Evolutionary conservation across 2,113 vertebrate genomes (phyloP).

Genomic region (Cyanistes caeruleus): DNA sequence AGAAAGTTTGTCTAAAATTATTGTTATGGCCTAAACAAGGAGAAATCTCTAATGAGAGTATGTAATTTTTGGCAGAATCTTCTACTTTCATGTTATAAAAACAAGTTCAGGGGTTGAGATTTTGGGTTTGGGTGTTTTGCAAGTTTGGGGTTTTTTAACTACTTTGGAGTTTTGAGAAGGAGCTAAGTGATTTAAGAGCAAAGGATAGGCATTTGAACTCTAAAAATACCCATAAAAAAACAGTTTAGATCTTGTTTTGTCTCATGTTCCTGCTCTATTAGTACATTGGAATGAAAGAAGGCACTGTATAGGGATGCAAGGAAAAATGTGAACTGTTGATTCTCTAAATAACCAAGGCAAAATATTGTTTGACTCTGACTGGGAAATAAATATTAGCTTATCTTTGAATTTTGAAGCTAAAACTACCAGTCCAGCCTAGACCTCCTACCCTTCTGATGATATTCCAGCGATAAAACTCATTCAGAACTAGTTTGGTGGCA

Average conservation of each 20-base stretch:
- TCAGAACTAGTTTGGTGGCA: background rate
- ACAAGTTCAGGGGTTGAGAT: accelerated
- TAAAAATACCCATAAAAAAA: background rate
- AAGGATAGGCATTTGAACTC: background rate
- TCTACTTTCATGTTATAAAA: background rate
- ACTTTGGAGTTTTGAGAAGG: background rate
- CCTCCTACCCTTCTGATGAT: background rate
- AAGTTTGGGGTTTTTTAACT: background rate
- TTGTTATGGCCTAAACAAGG: background rate
- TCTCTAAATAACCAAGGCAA: background rate
- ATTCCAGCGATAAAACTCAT: background rate
- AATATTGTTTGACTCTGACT: background rate
- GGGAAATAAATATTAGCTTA: background rate
- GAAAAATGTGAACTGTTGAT: background rate
- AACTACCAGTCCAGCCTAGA: background rate
- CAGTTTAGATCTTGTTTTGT: background rate
- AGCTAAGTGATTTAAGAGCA: background rate
- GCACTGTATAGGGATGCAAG: background rate
- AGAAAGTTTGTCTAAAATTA: background rate
- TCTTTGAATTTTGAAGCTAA: background rate
- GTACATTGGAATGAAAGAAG: background rate
- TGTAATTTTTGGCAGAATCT: background rate
- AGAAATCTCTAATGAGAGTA: background rate
- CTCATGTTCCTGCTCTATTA: background rate
- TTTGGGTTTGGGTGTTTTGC: background rate